Evolutionary conservation across 2,797 vertebrate species (phyloP), one percentile per base, ranked within the genome.

Genomic region (Prionace glauca): DNA sequence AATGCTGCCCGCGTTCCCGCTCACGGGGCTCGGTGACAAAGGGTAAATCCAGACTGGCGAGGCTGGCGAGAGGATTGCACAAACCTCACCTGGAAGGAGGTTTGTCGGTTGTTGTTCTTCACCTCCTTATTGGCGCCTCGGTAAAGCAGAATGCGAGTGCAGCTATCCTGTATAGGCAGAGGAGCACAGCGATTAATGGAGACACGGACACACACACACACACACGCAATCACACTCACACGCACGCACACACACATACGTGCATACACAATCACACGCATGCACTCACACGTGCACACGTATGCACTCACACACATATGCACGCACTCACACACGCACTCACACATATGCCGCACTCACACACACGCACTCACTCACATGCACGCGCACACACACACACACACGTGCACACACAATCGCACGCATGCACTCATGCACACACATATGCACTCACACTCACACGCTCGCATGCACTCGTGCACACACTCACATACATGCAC

Each of bases 91-190:
- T 99, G 99, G 96, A 99, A 99, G 29, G 98, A 97, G 0, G 98
- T 99, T 97, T 99, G 99, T 50, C 98, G 98, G 0, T 97, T 98
- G 97, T 98, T 98, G 96, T 99, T 99, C 97, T 99, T 99, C 96
- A 98, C 98, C 69, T 99, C 98, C 97, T 99, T 99, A 96, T 98
- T 98, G 84, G 99, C 98, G 95, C 99, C 99, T 0, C 99, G 97
- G 96, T 99, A 99, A 20, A 99, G 98, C 50, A 99, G 97, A 96
- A 99, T 98, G 62, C 99, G 98, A 84, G 98, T 98, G 96, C 98
- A 99, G 97, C 98, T 98, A 97, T 99, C 98, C 99, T 99, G 97
- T 96, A 96, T 94, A 36, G 95, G 95, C 96, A 88, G 96, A 84
- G 92, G 45, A 87, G 60, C 10, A 97, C 26, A 60, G 60, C 7